Evolutionary conservation across 2,113 vertebrate species (phyloP).

Genomic region (Cichladusa arquata): DNA sequence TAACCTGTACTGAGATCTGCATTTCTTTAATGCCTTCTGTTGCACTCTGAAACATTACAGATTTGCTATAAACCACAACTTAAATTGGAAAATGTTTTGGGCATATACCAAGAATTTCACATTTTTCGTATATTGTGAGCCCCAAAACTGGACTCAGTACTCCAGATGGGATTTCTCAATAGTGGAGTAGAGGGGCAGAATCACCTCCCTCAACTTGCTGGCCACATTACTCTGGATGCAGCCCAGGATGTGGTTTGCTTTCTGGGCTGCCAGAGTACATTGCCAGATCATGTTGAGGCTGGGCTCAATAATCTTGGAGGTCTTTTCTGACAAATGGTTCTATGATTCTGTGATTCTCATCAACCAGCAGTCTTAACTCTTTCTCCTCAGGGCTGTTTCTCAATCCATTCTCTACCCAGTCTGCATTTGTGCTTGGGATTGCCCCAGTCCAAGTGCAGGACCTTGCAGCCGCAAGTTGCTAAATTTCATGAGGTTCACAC

Average conservation of each 20-base stretch:
- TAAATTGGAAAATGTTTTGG: neutral
- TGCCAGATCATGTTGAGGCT: neutral
- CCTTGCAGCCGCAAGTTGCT: neutral
- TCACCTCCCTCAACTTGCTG: neutral
- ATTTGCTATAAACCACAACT: neutral
- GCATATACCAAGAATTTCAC: neutral
- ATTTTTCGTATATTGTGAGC: neutral
- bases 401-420: neutral
- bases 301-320: neutral
- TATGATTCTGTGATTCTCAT: neutral
- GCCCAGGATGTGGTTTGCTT: neutral
- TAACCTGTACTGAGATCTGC: neutral
- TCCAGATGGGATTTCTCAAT: neutral
- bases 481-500: neutral
- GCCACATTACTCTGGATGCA: neutral
- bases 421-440: neutral
- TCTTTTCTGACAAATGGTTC: neutral
- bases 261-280: neutral
- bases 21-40: neutral
- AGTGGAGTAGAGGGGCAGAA: neutral
- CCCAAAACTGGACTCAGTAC: neutral
- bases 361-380: neutral
- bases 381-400: neutral
- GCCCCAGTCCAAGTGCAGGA: neutral
- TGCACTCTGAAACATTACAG: neutral